A percentile compares a stretch with the other conserved stretches of the same genome.
phyloP scores from a whole-genome alignment of 2,797 vertebrate species.

The Peromyscus melanophrys region DNA sequence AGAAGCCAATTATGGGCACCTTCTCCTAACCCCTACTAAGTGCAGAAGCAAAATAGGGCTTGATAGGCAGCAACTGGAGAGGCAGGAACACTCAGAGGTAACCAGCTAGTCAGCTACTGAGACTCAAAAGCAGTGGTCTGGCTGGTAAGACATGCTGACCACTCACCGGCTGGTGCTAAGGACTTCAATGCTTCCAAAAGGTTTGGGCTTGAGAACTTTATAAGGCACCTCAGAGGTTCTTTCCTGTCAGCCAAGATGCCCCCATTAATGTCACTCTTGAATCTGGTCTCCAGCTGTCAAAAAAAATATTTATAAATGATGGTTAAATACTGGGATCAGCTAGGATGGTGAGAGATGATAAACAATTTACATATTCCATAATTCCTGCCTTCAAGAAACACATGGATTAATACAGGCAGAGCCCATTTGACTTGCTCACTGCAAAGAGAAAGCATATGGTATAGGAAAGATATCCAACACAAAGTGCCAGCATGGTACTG shows the following conservation, averaged over 20 bases:
- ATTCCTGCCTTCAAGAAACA: slow-evolving; percentile 51
- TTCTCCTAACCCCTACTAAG: neutral
- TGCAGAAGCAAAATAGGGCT: neutral
- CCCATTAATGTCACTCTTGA: slow-evolving; percentile 89
- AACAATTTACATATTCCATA: slow-evolving; percentile 4
- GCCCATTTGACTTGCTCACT: slow-evolving; percentile 35
- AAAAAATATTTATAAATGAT: slow-evolving; percentile 69
- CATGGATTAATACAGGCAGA: neutral
- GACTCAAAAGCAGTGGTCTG: neutral
- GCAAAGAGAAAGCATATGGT: neutral
- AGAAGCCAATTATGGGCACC: neutral
- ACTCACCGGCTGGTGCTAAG: slow-evolving; percentile 93
- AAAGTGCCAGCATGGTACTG: neutral
- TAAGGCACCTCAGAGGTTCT: slow-evolving; percentile 93
- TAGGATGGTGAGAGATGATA: slow-evolving; percentile 59
- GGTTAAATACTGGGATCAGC: neutral
- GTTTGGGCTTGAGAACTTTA: slow-evolving; percentile 95
- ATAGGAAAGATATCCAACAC: neutral
- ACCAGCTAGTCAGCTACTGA: neutral
- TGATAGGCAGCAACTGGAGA: neutral
- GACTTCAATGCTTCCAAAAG: slow-evolving; percentile 95
- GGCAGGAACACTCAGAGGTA: neutral
- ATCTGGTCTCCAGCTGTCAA: slow-evolving; percentile 95
- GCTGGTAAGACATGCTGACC: slow-evolving; percentile 10
- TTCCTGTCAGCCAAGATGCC: slow-evolving; percentile 88